phyloP scores from a whole-genome alignment of 2,113 vertebrate genomes.

The Dermatemys mawii region DNA sequence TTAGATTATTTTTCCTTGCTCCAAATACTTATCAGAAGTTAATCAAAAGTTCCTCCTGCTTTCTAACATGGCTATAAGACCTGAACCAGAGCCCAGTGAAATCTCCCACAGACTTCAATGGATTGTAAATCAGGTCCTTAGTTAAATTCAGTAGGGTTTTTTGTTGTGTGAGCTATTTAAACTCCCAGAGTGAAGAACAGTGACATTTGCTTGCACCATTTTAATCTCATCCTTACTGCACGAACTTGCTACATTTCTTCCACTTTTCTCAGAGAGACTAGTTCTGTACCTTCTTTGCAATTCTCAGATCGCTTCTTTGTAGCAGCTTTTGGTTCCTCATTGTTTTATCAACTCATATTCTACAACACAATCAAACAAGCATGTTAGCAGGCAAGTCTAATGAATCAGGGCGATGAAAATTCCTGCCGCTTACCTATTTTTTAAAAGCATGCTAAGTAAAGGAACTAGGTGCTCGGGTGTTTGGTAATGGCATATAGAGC shows the following conservation, averaged over 20 bases:
- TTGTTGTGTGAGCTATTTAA: background rate
- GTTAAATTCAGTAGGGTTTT: background rate
- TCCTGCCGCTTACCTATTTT: background rate
- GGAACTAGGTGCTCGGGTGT: background rate
- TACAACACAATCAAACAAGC: background rate
- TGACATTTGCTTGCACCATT: background rate
- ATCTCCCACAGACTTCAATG: background rate
- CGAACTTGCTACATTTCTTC: background rate
- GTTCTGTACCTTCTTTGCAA: background rate
- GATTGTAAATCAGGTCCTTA: background rate
- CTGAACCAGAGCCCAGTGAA: background rate
- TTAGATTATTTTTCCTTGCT: background rate
- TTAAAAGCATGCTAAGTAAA: slow-evolving; percentile 1
- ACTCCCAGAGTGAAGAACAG: background rate
- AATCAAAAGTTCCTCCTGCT: accelerated
- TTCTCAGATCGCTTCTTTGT: background rate
- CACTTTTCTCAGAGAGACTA: accelerated
- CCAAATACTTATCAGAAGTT: background rate
- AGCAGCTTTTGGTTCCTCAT: background rate
- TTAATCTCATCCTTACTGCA: background rate
- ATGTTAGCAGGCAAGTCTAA: slow-evolving; percentile 26
- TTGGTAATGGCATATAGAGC: background rate
- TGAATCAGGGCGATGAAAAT: background rate
- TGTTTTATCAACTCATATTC: background rate
- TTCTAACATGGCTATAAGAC: background rate